phyloP scores from a whole-genome alignment of 2,888 invertebrate genomes.

The Dynastes hyllus region DNA sequence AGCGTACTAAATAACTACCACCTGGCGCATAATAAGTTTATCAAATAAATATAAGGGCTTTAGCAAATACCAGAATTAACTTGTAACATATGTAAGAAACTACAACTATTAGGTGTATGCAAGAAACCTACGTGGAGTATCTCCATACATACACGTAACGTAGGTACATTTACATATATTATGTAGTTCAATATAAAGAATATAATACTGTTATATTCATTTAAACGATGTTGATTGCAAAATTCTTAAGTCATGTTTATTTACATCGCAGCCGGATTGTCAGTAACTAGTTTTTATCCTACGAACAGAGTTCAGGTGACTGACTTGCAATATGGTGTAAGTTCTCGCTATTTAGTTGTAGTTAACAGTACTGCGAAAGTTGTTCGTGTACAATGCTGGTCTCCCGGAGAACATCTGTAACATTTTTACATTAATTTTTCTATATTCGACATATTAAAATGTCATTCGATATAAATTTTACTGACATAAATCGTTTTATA shows the following conservation, averaged over 20 bases:
- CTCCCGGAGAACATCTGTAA: conserved; percentile 51
- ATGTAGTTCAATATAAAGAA: not conserved
- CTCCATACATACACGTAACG: too few species aligned
- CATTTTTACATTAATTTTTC: conserved; percentile 42
- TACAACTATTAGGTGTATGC: too few species aligned
- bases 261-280: conserved; percentile 42
- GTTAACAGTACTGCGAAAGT: conserved; percentile 54
- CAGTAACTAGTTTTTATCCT: conserved; percentile 55
- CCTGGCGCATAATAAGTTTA: too few species aligned
- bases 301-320: conserved; percentile 54
- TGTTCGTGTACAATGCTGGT: conserved; percentile 45
- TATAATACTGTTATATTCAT: conserved; percentile 7
- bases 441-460: conserved; percentile 13
- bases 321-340: conserved; percentile 55
- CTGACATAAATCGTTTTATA: not conserved
- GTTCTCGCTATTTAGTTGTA: conserved; percentile 53
- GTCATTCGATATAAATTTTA: not conserved
- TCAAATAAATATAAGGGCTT: too few species aligned
- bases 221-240: conserved; percentile 25
- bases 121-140: too few species aligned
- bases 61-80: too few species aligned
- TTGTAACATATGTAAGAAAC: too few species aligned
- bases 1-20: too few species aligned
- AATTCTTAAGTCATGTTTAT: conserved; percentile 42
- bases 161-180: too few species aligned